Evolutionary conservation across 2,797 vertebrate genomes (phyloP).

Genomic region (Pachyuromys duprasi): DNA sequence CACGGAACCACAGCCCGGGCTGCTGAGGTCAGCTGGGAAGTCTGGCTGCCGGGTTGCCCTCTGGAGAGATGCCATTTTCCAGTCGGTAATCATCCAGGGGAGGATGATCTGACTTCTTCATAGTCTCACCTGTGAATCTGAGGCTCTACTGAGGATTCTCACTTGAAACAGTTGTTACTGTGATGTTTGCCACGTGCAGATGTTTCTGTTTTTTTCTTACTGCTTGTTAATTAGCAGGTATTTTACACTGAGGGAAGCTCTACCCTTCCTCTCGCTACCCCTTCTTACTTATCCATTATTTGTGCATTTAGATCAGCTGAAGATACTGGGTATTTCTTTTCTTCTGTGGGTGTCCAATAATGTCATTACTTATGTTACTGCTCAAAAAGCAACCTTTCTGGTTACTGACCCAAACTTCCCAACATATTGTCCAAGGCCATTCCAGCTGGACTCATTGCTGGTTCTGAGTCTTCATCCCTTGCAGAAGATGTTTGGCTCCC

Average conservation of each 20-base stretch:
- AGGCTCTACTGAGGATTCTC: neutral
- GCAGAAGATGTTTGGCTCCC: neutral
- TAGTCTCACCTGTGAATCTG: neutral
- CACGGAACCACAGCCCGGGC: neutral
- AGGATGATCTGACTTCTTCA: neutral
- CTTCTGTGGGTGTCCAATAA: neutral
- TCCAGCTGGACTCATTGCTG: neutral
- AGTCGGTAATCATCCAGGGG: neutral
- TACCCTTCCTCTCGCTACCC: neutral
- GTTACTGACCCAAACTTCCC: neutral
- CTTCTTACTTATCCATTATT: neutral
- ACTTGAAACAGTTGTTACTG: neutral
- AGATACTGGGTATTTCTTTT: neutral
- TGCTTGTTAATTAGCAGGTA: neutral
- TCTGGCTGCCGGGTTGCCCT: neutral
- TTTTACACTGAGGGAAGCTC: neutral
- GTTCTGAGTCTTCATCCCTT: neutral
- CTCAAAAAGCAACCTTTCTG: neutral
- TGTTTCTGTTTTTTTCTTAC: constrained; percentile 16
- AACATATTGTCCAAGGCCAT: neutral
- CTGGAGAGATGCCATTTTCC: neutral
- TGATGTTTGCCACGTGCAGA: neutral
- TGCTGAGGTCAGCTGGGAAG: neutral
- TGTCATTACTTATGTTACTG: neutral
- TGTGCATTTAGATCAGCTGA: neutral